Base-by-base conservation (phyloP, 2,888 invertebrate species). In the Torymus auratus region DNA sequence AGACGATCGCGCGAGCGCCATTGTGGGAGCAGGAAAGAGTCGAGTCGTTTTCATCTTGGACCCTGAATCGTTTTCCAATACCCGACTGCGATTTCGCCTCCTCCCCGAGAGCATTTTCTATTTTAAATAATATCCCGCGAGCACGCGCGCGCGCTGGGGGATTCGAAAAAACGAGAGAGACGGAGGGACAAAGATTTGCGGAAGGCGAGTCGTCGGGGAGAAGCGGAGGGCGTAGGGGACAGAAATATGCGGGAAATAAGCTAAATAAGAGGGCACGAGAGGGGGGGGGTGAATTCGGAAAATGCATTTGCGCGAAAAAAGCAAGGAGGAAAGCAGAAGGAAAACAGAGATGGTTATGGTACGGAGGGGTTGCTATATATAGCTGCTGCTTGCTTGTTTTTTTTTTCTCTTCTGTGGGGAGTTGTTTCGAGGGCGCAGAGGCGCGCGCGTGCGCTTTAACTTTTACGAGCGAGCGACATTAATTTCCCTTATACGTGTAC, bases 1-100 rank as follows among this genome's bases (percentile, higher is more conserved):
- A 83, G 82, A 83, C 82, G 84, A 82, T 81, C 76, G 13, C 20
- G n/a, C 71, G 28, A 50, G 60, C 23, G 73, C 68, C 61, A 78
- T 78, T 79, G 74, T 79, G 52, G 61, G 52, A 68, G 70, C 13
- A 60, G 64, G 82, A 60, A 60, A 61, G 62, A 79, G 62, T 74
- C 69, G 74, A 81, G 72, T 60, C 82, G 80, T 86, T 87, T 86
- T 88, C 86, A 87, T 88, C 86, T 87, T 84, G 85, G 84, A 84
- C 83, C 80, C 74, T 67, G 84, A 86, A 88, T 88, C 86, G 87
- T 87, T 87, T 88, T 88, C 88, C 87, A 84, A 88, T 88, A 88
- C 83, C 77, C 81, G 82, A 14, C 84, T 73, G 83, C 84, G 86
- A 85, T 86, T 85, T 87, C 83, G 77, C 84, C 84, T 86, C 84